A percentile compares a stretch with the other conserved stretches of the same genome.
phyloP scores from a whole-genome alignment of 2,888 invertebrate genomes.

The Punctoribates punctum region DNA sequence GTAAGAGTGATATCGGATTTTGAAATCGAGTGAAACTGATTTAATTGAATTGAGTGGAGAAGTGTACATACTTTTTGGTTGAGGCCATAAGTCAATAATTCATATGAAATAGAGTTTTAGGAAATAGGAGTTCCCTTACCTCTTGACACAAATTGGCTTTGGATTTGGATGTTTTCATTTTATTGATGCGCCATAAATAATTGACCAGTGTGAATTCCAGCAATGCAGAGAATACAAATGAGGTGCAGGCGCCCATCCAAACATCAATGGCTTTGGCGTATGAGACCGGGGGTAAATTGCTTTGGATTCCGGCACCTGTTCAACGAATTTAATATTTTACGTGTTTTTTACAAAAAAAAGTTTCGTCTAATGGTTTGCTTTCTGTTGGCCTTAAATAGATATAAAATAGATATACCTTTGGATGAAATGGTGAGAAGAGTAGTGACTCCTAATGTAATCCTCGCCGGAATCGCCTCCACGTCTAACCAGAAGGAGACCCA shows the following conservation, averaged over 20 bases:
- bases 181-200: background rate
- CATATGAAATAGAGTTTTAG: background rate
- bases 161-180: background rate
- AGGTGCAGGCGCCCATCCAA: constrained; percentile 52
- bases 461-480: constrained; percentile 52
- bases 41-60: too few species aligned
- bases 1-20: too few species aligned
- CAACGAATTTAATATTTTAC: constrained; percentile 16
- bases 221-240: constrained; percentile 57
- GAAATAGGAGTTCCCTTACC: background rate
- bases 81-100: too few species aligned
- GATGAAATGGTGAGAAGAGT: constrained; percentile 53
- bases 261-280: constrained; percentile 52
- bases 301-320: constrained; percentile 48
- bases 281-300: constrained; percentile 49
- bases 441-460: constrained; percentile 52
- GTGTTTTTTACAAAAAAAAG: background rate
- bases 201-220: constrained; percentile 55
- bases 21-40: too few species aligned
- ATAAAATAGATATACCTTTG: constrained; percentile 45
- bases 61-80: too few species aligned
- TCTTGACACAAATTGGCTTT: background rate
- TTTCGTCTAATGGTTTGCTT: background rate
- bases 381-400: too few species aligned
- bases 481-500: constrained; percentile 53